Evolutionary conservation across 2,888 invertebrate genomes (phyloP), one percentile per base, ranked within the genome.

Genomic region (Nomada hirtipes): DNA sequence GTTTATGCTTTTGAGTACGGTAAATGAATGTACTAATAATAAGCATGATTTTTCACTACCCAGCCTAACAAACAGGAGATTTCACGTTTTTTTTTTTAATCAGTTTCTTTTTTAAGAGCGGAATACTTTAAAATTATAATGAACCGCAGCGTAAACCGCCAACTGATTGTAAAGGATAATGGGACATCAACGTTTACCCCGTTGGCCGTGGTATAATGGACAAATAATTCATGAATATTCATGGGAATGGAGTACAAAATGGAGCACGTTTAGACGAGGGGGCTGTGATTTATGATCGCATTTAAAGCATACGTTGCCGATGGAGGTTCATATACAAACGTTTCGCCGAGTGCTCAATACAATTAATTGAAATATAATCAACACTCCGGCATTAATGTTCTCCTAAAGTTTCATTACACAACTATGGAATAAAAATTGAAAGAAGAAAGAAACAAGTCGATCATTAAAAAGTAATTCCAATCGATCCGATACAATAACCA

Each of bases 161-260:
- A 15, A 2, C 18, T 20, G 64, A 73, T 60, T 44, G 68, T 15
- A 61, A 70, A 76, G 53, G 61, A 61, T 76, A 76, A 76, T 63
- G 61, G 61, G 50, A 26, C 53, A 75, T 75, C 75, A 70, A 55
- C 53, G 70, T 47, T 55, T 53, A 18, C 13, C 61, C 10, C n/a
- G 20, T 53, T 42, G 75, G 68, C 69, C 69, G 18, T 42, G 60
- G 69, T 44, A 73, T 60, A 64, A 57, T 65, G 55, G 50, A 42
- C 77, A 73, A 60, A 67, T 53, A 57, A 74, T 36, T 68, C 75
- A 74, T 74, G 77, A 67, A 67, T 74, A 74, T 74, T 60, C 74
- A 74, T 52, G 52, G 53, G 68, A 60, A 68, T 26, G 18, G 26
- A n/a, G 53, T 44, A 61, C 20, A 74, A 78, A 74, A 75, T 68